A percentile compares a stretch with the other conserved stretches of the same genome.
phyloP scores from a whole-genome alignment of 64 coral and sea anemone species.

The Dendronephthya gigantea region DNA sequence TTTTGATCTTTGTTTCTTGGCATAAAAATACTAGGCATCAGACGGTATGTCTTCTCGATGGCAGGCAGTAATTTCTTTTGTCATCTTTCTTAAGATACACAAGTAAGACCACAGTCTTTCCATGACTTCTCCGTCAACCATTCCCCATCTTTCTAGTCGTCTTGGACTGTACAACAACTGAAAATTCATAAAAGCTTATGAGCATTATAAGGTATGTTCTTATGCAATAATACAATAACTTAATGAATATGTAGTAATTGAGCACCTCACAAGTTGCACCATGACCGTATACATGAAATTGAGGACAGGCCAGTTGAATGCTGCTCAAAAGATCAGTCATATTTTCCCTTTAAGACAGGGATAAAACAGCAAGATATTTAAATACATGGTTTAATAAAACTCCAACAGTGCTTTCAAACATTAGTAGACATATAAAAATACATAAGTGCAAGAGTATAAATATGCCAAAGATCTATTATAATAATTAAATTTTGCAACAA shows the following conservation, averaged over 20 bases:
- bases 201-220: too few relatives aligned
- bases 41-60: slow-evolving; percentile 40
- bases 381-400: too few relatives aligned
- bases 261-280: slow-evolving; percentile 34
- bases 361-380: background rate
- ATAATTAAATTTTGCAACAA: too few relatives aligned
- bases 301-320: slow-evolving; percentile 32
- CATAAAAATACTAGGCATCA: slow-evolving; percentile 38
- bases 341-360: slow-evolving; percentile 33
- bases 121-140: slow-evolving; percentile 34
- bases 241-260: background rate
- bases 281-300: too few relatives aligned
- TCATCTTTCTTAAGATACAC: slow-evolving; percentile 30
- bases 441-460: too few relatives aligned
- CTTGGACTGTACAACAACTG: slow-evolving; percentile 33
- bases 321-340: slow-evolving; percentile 20
- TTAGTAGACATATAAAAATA: too few relatives aligned
- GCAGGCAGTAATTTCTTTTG: slow-evolving; percentile 41
- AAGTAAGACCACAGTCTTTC: slow-evolving; percentile 42
- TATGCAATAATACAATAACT: slow-evolving; percentile 8
- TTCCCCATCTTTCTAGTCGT: slow-evolving; percentile 37
- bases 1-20: slow-evolving; percentile 30
- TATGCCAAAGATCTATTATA: too few relatives aligned
- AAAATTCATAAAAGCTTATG: too few relatives aligned
- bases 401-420: too few relatives aligned